A percentile compares a stretch with the other conserved stretches of the same genome.
These are phyloP conservation scores for Falco novaeseelandiae DNA, from an alignment of 2,797 vertebrate species.

Conservation along the genomic window DNA sequence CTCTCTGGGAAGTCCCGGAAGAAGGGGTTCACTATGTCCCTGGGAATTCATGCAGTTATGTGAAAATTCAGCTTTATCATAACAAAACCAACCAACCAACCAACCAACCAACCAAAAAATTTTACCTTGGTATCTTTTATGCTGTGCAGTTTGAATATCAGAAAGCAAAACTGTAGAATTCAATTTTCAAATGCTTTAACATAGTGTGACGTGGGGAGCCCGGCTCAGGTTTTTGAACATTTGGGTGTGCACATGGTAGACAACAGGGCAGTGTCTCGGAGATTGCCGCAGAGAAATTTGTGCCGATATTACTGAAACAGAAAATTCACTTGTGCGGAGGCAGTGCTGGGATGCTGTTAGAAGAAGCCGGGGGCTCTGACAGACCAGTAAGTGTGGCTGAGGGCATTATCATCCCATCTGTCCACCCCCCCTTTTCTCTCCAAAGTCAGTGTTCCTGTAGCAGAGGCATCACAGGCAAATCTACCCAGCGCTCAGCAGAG, in stretches of 20 bases:
- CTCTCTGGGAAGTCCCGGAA: neutral
- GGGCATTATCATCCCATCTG: conserved; percentile 29
- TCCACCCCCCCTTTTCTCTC: neutral
- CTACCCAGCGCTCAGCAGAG: neutral
- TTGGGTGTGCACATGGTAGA: neutral
- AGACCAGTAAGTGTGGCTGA: neutral
- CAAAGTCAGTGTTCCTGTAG: neutral
- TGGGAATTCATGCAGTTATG: neutral
- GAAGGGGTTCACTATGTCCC: neutral
- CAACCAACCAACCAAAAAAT: fast-evolving
- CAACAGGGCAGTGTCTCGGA: neutral
- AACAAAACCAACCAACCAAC: neutral
- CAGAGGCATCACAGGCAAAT: neutral
- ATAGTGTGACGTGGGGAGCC: neutral
- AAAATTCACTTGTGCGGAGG: neutral
- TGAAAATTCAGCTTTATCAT: neutral
- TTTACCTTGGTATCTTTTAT: neutral
- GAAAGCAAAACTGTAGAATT: neutral
- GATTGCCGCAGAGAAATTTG: neutral
- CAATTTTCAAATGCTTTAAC: neutral
- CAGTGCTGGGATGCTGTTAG: neutral
- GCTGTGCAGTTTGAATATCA: neutral
- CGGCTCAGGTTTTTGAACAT: neutral
- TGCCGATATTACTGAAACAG: neutral
- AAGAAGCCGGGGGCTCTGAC: neutral